Evolutionary conservation across 1,140 invertebrate genomes (phyloP).

Genomic region (Ephestia elutella): DNA sequence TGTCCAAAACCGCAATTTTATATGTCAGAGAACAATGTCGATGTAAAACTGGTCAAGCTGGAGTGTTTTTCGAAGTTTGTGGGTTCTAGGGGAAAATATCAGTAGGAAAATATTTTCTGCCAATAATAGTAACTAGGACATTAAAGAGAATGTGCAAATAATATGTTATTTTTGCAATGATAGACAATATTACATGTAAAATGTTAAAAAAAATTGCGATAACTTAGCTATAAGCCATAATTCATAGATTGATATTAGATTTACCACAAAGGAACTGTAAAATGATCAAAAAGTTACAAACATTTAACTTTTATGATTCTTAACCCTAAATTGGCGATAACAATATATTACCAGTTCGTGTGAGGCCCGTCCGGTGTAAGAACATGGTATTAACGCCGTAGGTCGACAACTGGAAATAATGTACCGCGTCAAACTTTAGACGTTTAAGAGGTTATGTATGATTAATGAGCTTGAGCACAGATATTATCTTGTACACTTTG

Average conservation of each 20-base stretch:
- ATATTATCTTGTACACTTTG: background rate
- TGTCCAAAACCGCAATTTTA: slow-evolving; percentile 25
- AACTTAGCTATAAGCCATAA: too few relatives aligned
- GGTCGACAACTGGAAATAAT: slow-evolving; percentile 25
- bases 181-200: too few relatives aligned
- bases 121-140: too few relatives aligned
- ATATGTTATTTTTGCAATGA: too few relatives aligned
- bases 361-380: slow-evolving; percentile 20
- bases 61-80: background rate
- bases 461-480: slow-evolving; percentile 19
- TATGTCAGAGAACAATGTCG: slow-evolving; percentile 24
- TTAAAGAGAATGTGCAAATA: too few relatives aligned
- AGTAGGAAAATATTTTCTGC: too few relatives aligned
- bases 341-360: background rate
- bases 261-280: background rate
- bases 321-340: slow-evolving; percentile 1
- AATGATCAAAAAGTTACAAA: background rate
- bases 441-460: slow-evolving; percentile 46
- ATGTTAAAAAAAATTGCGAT: too few relatives aligned
- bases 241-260: too few relatives aligned
- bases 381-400: slow-evolving; percentile 24
- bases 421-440: slow-evolving; percentile 33
- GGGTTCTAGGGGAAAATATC: too few relatives aligned
- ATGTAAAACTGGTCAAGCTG: background rate
- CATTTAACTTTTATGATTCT: background rate